These are phyloP conservation scores for Latrodectus hesperus DNA, from an alignment of 2,888 invertebrate species.

Conservation along the genomic window DNA sequence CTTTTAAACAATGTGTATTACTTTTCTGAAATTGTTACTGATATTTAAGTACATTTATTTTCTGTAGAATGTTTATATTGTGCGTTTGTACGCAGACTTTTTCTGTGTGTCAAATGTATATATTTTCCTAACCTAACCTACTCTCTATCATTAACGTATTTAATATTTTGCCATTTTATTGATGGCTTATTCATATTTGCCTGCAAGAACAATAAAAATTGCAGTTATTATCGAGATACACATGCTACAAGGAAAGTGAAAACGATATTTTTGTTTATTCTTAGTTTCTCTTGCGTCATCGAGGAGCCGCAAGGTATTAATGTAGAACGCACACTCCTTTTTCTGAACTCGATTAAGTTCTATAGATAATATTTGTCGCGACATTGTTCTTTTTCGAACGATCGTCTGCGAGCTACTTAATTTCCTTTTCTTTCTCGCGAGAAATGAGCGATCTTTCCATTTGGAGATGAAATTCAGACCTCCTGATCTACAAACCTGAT, in stretches of 20 bases:
- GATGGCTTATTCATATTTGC: no score
- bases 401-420: slow-evolving; percentile 23
- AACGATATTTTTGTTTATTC: not conserved
- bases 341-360: not conserved
- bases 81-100: no score
- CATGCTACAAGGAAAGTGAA: not conserved
- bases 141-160: no score
- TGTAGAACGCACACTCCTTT: not conserved
- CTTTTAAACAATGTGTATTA: no score
- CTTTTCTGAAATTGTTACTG: no score
- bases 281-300: not conserved
- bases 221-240: no score
- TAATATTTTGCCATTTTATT: no score
- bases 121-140: no score
- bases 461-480: slow-evolving; percentile 41
- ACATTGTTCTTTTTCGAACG: slow-evolving; percentile 3
- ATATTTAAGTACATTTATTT: no score
- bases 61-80: no score
- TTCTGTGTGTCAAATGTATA: no score
- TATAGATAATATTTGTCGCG: not conserved
- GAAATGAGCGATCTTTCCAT: not conserved
- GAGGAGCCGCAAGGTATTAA: not conserved
- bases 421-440: not conserved
- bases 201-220: no score
- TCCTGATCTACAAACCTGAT: slow-evolving; percentile 46